Base-by-base conservation (phyloP, 2,888 invertebrate genomes). In the Deilephila elpenor region DNA sequence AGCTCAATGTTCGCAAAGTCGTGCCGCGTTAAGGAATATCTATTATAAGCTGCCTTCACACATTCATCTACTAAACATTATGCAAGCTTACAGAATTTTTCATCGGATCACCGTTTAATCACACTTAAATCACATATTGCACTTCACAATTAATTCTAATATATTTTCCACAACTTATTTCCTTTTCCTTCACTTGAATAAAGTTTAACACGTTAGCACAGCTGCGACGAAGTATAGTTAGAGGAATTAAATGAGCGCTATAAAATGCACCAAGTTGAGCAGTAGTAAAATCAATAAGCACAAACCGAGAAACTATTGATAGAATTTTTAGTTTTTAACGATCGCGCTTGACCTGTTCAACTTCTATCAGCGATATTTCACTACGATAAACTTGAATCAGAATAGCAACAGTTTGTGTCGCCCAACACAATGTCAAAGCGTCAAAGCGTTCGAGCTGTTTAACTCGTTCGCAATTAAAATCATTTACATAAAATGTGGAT, bases 251-350 rank as follows among this genome's bases (percentile, higher is more conserved):
- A 25, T 20, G 17, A 14, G 44, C 25, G 25, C 25, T 51, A 25
- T 67, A 67, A 44, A 67, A 51, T 64, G n/a, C 64, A 60, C 17
- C 25, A 60, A 25, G 60, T 29, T 60, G 20, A 64, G 64, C 5
- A 82, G 79, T 83, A 78, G 82, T 79, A 86, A 87, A 90, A 91
- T 91, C 90, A 88, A 91, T 92, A 91, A 79, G 75, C 73, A 80
- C 77, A 79, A 75, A 82, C 81, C 83, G 83, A 77, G 83, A 79
- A 87, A 86, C 73, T 83, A 87, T 86, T 85, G 78, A 88, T 79
- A 79, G 74, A 75, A 70, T 76, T 75, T 78, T 78, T 75, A 79
- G 78, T 77, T 77, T 73, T 71, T 75, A 73, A 78, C 73, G 75
- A 77, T 74, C 74, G 62, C 67, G 67, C 17, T 75, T 72, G 77